Percentiles rank a stretch among this genome's conserved stretches.
phyloP scores from a whole-genome alignment of 2,113 vertebrate genomes.

The Oncorhynchus clarkii region DNA sequence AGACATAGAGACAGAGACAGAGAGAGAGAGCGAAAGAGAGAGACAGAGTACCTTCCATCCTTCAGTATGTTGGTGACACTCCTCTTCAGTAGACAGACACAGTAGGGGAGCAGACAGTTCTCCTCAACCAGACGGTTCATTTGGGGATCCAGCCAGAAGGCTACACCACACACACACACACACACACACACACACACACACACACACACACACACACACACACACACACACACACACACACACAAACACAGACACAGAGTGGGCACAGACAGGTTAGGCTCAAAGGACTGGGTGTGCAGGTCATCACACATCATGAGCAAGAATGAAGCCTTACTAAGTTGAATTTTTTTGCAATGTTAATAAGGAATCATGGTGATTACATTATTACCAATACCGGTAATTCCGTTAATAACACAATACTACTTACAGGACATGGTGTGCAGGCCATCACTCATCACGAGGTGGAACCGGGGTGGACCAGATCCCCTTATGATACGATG shows the following conservation, averaged over 20 bases:
- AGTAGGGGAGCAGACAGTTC: constrained; percentile 69
- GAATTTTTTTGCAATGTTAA: not conserved
- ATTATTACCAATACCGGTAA: not conserved
- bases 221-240: constrained; percentile 9
- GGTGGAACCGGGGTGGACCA: constrained; percentile 73
- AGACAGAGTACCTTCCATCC: constrained; percentile 79
- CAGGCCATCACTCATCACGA: constrained; percentile 87
- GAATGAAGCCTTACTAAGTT: not conserved
- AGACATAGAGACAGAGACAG: too few relatives aligned
- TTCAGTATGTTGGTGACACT: constrained; percentile 76
- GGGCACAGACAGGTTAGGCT: not conserved
- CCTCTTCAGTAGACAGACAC: constrained; percentile 80
- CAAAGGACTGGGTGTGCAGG: not conserved
- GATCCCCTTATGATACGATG: constrained; percentile 63
- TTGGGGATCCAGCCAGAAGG: constrained; percentile 73
- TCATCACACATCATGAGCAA: not conserved
- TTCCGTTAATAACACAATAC: not conserved
- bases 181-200: not conserved
- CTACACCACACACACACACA: constrained; percentile 31
- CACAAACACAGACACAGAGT: not conserved
- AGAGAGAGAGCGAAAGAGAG: not conserved
- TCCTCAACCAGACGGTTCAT: constrained; percentile 78
- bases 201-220: constrained; percentile 2
- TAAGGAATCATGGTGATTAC: not conserved
- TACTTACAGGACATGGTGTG: constrained; percentile 81